phyloP scores from a whole-genome alignment of 2,113 vertebrate genomes.

The Caranx melampygus region DNA sequence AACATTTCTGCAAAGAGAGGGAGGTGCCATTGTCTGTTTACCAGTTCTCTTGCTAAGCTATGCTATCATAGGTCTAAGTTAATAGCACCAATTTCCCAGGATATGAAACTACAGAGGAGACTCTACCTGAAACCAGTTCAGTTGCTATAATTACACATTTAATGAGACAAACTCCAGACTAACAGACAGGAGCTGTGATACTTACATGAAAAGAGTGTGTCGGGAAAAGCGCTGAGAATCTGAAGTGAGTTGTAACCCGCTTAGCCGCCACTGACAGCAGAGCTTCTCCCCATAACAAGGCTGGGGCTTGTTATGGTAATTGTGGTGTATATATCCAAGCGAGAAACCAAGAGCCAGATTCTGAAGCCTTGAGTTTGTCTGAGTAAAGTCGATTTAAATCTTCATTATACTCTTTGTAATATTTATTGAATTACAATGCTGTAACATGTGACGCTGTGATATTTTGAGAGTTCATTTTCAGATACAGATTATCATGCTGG shows the following conservation, averaged over 20 bases:
- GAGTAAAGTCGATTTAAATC: conserved; percentile 41
- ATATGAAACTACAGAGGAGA: background rate
- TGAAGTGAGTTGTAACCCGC: conserved; percentile 49
- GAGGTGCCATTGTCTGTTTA: background rate
- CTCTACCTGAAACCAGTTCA: conserved; percentile 24
- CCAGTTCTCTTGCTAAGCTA: too few species aligned
- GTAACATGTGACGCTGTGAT: background rate
- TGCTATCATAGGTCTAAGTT: background rate
- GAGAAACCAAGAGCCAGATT: conserved; percentile 32
- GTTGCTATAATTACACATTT: conserved; percentile 34
- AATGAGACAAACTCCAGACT: conserved; percentile 28
- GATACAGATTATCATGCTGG: conserved; percentile 18
- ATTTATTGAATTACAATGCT: conserved; percentile 18
- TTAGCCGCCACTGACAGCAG: conserved; percentile 56
- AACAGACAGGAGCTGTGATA: conserved; percentile 32
- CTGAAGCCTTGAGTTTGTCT: conserved; percentile 15
- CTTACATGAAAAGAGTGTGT: conserved; percentile 29
- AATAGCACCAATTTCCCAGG: background rate
- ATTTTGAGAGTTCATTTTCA: background rate
- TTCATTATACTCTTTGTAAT: conserved; percentile 34
- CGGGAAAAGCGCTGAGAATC: conserved; percentile 6
- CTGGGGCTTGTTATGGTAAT: conserved; percentile 65
- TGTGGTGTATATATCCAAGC: conserved; percentile 22
- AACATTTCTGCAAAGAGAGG: background rate
- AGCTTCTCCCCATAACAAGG: conserved; percentile 49